phyloP scores from a whole-genome alignment of 2,797 vertebrate species.

The Petrocephalus sullivani region DNA sequence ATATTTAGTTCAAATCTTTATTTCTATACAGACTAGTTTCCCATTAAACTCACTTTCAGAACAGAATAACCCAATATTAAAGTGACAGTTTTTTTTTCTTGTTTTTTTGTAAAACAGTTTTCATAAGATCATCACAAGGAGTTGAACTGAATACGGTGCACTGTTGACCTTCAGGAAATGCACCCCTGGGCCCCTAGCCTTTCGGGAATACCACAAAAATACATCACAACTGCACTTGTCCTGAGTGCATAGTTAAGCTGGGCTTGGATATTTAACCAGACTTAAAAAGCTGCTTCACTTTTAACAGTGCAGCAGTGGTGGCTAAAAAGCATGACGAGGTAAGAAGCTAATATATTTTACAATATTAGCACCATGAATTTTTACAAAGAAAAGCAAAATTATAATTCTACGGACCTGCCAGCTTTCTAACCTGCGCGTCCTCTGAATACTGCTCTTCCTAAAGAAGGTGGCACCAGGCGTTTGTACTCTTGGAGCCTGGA shows the following conservation, averaged over 20 bases:
- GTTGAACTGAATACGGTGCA: not conserved
- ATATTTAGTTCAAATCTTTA: not conserved
- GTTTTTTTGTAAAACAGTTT: constrained; percentile 20
- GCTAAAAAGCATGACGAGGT: not conserved
- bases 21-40: not conserved
- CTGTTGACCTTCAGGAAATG: not conserved
- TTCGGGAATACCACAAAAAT: not conserved
- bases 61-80: no score
- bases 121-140: constrained; percentile 21
- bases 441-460: constrained; percentile 53
- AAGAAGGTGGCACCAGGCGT: constrained; percentile 44
- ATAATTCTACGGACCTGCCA: not conserved
- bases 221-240: not conserved
- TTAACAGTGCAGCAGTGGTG: not conserved
- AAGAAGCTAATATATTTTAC: not conserved
- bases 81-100: constrained; percentile 18
- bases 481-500: constrained; percentile 51
- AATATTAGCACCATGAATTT: not conserved
- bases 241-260: not conserved
- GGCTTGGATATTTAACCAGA: not conserved
- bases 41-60: not conserved
- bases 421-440: constrained; percentile 55
- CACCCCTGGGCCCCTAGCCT: not conserved
- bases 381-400: not conserved
- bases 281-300: constrained; percentile 28